Evolutionary conservation across 2,113 vertebrate genomes (phyloP).

Genomic region (Triplophysa tibetana): DNA sequence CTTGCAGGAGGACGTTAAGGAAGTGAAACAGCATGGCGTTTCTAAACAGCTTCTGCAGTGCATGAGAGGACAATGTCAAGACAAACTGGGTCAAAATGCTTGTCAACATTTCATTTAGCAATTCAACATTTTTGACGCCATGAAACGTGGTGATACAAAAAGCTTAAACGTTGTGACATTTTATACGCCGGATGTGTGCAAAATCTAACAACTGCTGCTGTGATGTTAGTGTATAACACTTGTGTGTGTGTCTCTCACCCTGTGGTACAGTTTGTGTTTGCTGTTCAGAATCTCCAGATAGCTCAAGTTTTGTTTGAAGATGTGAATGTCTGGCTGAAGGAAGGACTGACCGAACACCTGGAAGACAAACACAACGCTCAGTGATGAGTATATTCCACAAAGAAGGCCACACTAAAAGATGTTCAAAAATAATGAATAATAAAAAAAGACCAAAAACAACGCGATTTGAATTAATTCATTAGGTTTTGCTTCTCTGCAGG

Average conservation of each 20-base stretch:
- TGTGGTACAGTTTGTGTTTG: slow-evolving; percentile 98
- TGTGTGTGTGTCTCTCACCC: slow-evolving; percentile 78
- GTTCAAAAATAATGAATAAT: no score
- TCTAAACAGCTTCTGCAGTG: slow-evolving; percentile 89
- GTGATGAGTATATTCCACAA: neutral
- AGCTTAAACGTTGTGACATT: neutral
- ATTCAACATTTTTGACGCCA: no score
- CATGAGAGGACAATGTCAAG: neutral
- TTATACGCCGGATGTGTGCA: no score
- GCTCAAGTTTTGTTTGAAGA: slow-evolving; percentile 95
- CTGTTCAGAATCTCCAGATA: slow-evolving; percentile 95
- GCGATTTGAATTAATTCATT: no score
- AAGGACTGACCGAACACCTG: slow-evolving; percentile 98
- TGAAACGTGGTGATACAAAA: no score
- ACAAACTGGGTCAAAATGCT: neutral
- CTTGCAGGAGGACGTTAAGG: slow-evolving; percentile 96
- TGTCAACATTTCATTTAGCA: no score
- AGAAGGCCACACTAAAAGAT: neutral
- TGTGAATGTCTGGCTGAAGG: slow-evolving; percentile 95
- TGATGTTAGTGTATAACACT: neutral
- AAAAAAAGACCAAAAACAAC: no score
- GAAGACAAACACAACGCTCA: slow-evolving; percentile 5
- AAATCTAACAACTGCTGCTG: neutral
- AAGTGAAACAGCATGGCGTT: slow-evolving; percentile 97
- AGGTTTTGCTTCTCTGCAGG: no score